Evolutionary conservation across 2,113 vertebrate genomes (phyloP).

Genomic region (Raja brachyura): DNA sequence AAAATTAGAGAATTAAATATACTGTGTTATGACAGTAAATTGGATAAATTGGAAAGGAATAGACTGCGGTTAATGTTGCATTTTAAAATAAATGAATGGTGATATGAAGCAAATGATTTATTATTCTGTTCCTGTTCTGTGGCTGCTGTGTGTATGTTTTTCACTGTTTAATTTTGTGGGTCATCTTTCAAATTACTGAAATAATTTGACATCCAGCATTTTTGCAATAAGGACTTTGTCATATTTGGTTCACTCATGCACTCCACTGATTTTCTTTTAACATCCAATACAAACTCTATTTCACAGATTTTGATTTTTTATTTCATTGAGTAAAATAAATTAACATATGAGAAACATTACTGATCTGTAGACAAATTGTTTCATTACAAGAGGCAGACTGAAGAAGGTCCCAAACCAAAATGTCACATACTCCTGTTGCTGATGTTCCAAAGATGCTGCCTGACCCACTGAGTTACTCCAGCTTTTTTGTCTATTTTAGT

Average conservation of each 20-base stretch:
- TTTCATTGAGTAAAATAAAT: background rate
- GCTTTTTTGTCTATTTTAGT: too few relatives aligned
- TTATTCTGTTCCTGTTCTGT: background rate
- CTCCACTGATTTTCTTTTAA: background rate
- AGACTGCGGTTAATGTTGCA: slow-evolving; percentile 32
- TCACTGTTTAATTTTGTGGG: background rate
- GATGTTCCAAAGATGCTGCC: too few relatives aligned
- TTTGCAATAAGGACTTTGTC: background rate
- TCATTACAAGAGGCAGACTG: background rate
- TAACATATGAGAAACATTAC: background rate
- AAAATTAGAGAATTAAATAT: slow-evolving; percentile 34
- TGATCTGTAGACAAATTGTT: background rate
- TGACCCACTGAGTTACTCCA: too few relatives aligned
- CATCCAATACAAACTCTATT: background rate
- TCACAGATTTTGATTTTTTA: background rate
- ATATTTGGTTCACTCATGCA: background rate
- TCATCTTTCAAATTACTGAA: background rate
- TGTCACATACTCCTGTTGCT: too few relatives aligned
- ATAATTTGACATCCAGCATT: background rate
- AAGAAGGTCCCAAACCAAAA: too few relatives aligned
- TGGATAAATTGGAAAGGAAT: slow-evolving; percentile 20
- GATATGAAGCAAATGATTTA: background rate
- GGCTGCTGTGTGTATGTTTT: background rate
- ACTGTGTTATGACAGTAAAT: slow-evolving; percentile 14
- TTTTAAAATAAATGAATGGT: background rate